A percentile compares a stretch with the other conserved stretches of the same genome.
These are phyloP conservation scores for Chesias legatella DNA, from an alignment of 2,888 invertebrate species.

Conservation along the genomic window DNA sequence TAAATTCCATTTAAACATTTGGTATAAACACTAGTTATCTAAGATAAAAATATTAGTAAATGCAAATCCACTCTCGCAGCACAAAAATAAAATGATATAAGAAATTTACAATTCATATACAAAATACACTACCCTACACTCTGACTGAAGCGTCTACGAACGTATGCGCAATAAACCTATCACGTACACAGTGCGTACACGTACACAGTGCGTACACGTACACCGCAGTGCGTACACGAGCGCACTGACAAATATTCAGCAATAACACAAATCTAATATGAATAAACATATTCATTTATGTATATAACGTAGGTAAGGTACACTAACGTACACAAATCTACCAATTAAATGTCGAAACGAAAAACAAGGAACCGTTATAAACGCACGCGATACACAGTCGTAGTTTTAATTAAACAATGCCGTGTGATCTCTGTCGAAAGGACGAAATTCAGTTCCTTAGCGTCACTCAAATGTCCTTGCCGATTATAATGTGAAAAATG, in stretches of 20 bases:
- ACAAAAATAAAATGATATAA: constrained; percentile 50
- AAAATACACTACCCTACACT: constrained; percentile 36
- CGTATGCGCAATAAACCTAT: constrained; percentile 31
- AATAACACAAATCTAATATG: constrained; percentile 40
- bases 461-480: constrained; percentile 45
- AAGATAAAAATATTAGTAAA: constrained; percentile 78
- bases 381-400: constrained; percentile 58
- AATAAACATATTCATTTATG: constrained; percentile 37
- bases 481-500: constrained; percentile 34
- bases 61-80: constrained; percentile 68
- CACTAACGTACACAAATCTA: constrained; percentile 39
- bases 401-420: constrained; percentile 70
- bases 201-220: too few species aligned
- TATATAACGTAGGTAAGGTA: constrained; percentile 23
- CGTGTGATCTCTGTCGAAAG: constrained; percentile 53
- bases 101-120: constrained; percentile 71
- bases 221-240: too few species aligned
- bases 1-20: constrained; percentile 61
- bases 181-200: constrained; percentile 36
- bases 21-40: constrained; percentile 72
- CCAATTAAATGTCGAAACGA: constrained; percentile 18
- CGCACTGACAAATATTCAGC: constrained; percentile 31
- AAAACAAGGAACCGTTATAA: constrained; percentile 21
- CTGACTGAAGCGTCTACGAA: constrained; percentile 26
- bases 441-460: constrained; percentile 36